Conservation (phyloP, 92 coral and sea anemone genomes). For the Virgularia gustaviana region DNA sequence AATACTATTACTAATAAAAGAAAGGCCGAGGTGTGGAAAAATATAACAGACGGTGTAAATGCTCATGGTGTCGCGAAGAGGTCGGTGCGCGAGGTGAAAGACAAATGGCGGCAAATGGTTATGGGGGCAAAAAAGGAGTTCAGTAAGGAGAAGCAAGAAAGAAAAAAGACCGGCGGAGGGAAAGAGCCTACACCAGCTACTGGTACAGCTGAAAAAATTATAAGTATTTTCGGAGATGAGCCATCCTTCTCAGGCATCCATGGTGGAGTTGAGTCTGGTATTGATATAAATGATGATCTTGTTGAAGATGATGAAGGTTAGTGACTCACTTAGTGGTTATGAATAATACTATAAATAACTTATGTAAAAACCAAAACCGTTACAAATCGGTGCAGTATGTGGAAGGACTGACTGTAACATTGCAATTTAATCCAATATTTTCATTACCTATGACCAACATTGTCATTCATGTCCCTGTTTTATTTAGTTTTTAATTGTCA, state of each 20-base stretch:
- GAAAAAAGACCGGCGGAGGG: conserved; percentile 38
- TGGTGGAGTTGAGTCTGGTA: conserved; percentile 50
- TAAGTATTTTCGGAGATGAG: conserved; percentile 45
- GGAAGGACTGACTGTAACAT: too few relatives aligned
- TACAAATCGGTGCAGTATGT: too few relatives aligned
- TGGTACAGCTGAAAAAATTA: conserved; percentile 25
- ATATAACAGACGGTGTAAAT: conserved; percentile 5
- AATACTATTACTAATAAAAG: conserved; percentile 13
- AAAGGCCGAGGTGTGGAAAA: conserved; percentile 31
- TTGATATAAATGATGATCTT: conserved; percentile 11
- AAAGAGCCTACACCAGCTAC: conserved; percentile 29
- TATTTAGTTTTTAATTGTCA: too few relatives aligned
- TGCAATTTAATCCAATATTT: too few relatives aligned
- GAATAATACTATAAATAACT: too few relatives aligned
- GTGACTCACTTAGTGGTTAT: too few relatives aligned
- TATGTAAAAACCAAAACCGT: too few relatives aligned
- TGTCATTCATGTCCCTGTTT: too few relatives aligned
- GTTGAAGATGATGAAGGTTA: too few relatives aligned
- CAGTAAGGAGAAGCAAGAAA: not conserved
- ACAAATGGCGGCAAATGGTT: conserved; percentile 41
- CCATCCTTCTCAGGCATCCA: conserved; percentile 48
- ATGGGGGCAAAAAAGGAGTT: conserved; percentile 16
- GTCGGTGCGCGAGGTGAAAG: conserved; percentile 26
- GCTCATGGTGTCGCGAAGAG: conserved; percentile 21
- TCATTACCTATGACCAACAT: too few relatives aligned